phyloP scores from a whole-genome alignment of 1,140 invertebrate genomes.

The Drosophila persimilis region DNA sequence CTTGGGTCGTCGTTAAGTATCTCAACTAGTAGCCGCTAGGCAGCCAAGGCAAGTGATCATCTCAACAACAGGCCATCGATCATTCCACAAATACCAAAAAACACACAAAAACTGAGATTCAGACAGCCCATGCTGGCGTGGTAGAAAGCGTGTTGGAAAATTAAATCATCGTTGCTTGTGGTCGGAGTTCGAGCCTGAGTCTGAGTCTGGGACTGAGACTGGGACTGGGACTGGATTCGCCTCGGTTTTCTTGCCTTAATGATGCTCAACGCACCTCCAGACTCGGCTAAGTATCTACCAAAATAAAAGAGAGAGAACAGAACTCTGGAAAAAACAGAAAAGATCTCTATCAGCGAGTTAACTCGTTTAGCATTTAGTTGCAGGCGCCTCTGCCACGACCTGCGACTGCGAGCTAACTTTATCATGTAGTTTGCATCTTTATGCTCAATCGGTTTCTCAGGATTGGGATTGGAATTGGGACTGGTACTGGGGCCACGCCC shows the following conservation, averaged over 20 bases:
- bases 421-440: slow-evolving; percentile 73
- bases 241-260: slow-evolving; percentile 55
- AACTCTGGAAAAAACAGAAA: slow-evolving; percentile 20
- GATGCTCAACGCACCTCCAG: slow-evolving; percentile 75
- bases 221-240: slow-evolving; percentile 12
- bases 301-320: slow-evolving; percentile 13
- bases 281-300: slow-evolving; percentile 64
- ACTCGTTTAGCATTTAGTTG: slow-evolving; percentile 82
- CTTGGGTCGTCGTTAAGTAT: slow-evolving; percentile 69
- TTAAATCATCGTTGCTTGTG: slow-evolving; percentile 78
- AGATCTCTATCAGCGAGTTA: slow-evolving; percentile 82
- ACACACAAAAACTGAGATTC: slow-evolving; percentile 6
- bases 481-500: slow-evolving; percentile 25
- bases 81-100: slow-evolving; percentile 51
- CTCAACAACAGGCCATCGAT: slow-evolving; percentile 80
- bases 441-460: slow-evolving; percentile 62
- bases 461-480: slow-evolving; percentile 42
- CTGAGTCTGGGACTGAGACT: slow-evolving; percentile 1
- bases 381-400: slow-evolving; percentile 62
- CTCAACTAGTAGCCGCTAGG: slow-evolving; percentile 81
- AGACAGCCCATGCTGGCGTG: slow-evolving; percentile 58
- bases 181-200: slow-evolving; percentile 14
- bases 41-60: slow-evolving; percentile 78
- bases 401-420: slow-evolving; percentile 43
- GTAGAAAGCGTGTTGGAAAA: slow-evolving; percentile 82